These are phyloP conservation scores for Rhincodon typus DNA, from an alignment of 2,797 vertebrate genomes.

Conservation along the genomic window DNA sequence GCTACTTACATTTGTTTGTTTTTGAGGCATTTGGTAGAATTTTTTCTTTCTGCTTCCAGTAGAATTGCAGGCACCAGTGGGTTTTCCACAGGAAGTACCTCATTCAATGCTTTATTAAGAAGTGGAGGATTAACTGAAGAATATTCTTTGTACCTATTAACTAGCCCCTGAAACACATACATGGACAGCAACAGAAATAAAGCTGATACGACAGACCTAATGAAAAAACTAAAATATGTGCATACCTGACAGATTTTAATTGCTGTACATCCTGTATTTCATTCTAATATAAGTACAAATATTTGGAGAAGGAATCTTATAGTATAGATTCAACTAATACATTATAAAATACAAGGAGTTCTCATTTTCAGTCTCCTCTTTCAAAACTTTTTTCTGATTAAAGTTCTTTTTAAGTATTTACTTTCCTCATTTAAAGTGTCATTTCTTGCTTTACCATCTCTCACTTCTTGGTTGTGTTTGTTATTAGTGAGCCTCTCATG, in stretches of 20 bases:
- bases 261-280: background rate
- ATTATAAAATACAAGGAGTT: background rate
- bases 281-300: background rate
- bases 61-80: background rate
- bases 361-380: no score
- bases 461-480: no score
- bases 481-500: no score
- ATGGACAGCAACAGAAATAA: background rate
- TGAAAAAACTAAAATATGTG: background rate
- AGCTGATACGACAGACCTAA: background rate
- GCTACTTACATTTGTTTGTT: background rate
- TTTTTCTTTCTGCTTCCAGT: background rate
- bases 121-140: background rate
- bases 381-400: no score
- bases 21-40: background rate
- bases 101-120: background rate
- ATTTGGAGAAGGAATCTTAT: background rate
- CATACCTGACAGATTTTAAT: background rate
- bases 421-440: no score
- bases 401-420: no score
- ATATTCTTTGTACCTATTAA: background rate
- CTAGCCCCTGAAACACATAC: background rate
- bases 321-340: background rate
- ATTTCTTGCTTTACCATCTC: no score
- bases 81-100: background rate